Evolutionary conservation across 2,888 invertebrate species (phyloP).

Genomic region (Tiliacea aurago): DNA sequence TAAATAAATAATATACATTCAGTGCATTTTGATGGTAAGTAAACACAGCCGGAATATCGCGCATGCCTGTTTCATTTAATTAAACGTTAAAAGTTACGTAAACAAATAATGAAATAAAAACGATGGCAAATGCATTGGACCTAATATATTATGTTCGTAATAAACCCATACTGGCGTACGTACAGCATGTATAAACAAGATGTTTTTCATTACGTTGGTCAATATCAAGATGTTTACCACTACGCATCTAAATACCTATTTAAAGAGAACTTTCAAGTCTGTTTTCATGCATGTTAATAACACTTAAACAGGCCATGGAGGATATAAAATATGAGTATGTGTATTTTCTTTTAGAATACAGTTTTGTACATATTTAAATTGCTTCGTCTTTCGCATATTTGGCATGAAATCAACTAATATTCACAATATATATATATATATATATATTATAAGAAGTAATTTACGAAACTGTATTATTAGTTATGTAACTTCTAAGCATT

Average conservation of each 20-base stretch:
- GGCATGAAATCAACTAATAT: constrained; percentile 17
- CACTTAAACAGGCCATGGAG: constrained; percentile 40
- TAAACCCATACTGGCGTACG: constrained; percentile 2
- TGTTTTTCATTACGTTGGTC: constrained; percentile 42
- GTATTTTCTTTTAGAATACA: constrained; percentile 19
- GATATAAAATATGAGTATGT: constrained; percentile 24
- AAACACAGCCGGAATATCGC: constrained; percentile 47
- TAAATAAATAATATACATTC: constrained; percentile 49
- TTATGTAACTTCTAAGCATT: constrained; percentile 34
- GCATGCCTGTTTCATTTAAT: constrained; percentile 65
- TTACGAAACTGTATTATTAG: constrained; percentile 17
- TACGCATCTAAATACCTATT: constrained; percentile 22
- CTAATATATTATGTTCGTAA: constrained; percentile 35
- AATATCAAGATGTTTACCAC: constrained; percentile 41
- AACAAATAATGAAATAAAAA: constrained; percentile 52
- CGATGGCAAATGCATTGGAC: constrained; percentile 34
- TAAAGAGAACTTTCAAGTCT: constrained; percentile 26
- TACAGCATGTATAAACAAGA: constrained; percentile 8
- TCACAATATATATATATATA: constrained; percentile 1
- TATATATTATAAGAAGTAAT: constrained; percentile 5
- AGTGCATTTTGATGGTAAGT: constrained; percentile 58
- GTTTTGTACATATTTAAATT: constrained; percentile 16
- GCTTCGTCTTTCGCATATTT: constrained; percentile 39
- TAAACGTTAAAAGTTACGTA: constrained; percentile 56
- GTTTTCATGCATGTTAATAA: constrained; percentile 35